Evolutionary conservation across 2,888 invertebrate species (phyloP).

Genomic region (Malthinus flaveolus): DNA sequence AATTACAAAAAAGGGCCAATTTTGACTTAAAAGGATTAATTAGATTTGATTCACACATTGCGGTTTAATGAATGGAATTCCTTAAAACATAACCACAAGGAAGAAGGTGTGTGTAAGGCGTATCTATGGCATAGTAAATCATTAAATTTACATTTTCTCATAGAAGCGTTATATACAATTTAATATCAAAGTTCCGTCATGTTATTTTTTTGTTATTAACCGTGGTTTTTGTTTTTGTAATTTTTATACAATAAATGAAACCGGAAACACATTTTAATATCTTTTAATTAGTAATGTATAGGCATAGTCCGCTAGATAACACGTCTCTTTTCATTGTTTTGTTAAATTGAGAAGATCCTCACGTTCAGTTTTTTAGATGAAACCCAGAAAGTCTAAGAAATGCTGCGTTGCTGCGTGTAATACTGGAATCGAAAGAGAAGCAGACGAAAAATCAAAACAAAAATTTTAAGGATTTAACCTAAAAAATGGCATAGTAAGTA

Average conservation of each 20-base stretch:
- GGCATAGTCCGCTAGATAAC: too few relatives aligned
- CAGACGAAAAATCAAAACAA: too few relatives aligned
- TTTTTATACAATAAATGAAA: conserved; percentile 1
- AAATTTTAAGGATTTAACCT: too few relatives aligned
- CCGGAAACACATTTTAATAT: conserved; percentile 11
- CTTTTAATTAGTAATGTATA: too few relatives aligned
- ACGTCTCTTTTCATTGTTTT: too few relatives aligned
- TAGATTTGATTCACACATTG: conserved; percentile 15
- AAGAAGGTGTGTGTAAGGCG: conserved; percentile 24
- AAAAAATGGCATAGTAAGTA: too few relatives aligned
- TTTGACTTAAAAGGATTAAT: background rate
- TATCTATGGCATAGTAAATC: conserved; percentile 23
- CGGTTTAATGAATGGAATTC: conserved; percentile 26
- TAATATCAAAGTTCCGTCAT: conserved; percentile 14
- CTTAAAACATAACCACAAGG: conserved; percentile 22
- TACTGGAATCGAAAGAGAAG: too few relatives aligned
- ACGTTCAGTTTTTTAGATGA: too few relatives aligned
- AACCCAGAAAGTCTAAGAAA: too few relatives aligned
- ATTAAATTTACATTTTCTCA: conserved; percentile 26
- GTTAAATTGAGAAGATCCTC: too few relatives aligned
- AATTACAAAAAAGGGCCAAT: background rate
- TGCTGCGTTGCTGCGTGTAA: too few relatives aligned
- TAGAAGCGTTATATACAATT: conserved; percentile 15
- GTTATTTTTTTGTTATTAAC: conserved; percentile 9
- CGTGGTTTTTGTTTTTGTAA: conserved; percentile 1